Evolutionary conservation across 2,888 invertebrate genomes (phyloP), one percentile per base, ranked within the genome.

Genomic region (Chrysolina oricalcia): DNA sequence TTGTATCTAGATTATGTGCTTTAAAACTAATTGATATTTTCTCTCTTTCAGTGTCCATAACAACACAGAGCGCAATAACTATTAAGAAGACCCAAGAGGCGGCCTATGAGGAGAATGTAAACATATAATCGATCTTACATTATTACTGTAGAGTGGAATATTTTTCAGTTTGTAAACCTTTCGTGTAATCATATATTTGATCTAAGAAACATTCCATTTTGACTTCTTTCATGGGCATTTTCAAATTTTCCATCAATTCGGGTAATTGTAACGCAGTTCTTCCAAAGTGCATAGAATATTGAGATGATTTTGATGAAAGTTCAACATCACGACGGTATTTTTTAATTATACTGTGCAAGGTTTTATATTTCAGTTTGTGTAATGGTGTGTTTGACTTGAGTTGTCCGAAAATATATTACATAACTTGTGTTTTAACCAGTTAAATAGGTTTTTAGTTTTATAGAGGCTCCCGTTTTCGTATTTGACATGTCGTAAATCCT

Each of bases 11-110:
- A 3, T 27, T 27, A 3, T 43, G 13, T 43, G 43, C 2, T 13
- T 2, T 15, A 59, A 59, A 10, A 62, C 27, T 62, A 23, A 62
- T 48, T 74, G 68, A 68, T 77, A 75, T 69, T 74, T 73, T 84
- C 79, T 82, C 81, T 84, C 79, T 89, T 89, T 23, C 91, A 93
- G 93, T 88, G 92, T 93, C 84, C 92, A 92, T 88, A 92, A 93
- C 89, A 93, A 92, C 87, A 90, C 92, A 85, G 91, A 92, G 76
- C 90, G 88, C 82, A 90, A 87, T 76, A 91, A 91, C 88, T 92
- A 90, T 87, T 92, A 90, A 90, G 88, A 43, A 70, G 70, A 65
- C 43, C 50, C 73, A 70, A 50, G 65, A 73, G 68, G 76, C 76
- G 68, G 76, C 78, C 75, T 73, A 77, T 27, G 67, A 70, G 35